Evolutionary conservation across 2,797 vertebrate genomes (phyloP).

Genomic region (Toxotes lorentzi): DNA sequence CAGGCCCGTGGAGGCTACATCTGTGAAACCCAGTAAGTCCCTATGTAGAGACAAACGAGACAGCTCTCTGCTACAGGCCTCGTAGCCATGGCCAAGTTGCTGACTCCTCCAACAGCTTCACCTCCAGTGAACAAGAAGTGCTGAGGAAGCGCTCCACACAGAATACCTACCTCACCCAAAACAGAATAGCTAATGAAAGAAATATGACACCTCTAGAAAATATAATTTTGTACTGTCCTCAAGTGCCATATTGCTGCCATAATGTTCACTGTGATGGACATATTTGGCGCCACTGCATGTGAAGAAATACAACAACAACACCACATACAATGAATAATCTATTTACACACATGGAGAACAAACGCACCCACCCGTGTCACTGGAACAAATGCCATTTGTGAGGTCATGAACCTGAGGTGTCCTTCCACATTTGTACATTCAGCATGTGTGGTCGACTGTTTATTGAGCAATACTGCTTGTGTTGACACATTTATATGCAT

Average conservation of each 20-base stretch:
- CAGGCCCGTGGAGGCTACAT: slow-evolving; percentile 38
- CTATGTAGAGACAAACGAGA: slow-evolving; percentile 64
- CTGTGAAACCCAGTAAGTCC: slow-evolving; percentile 42
- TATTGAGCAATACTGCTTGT: slow-evolving; percentile 36
- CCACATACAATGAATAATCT: slow-evolving; percentile 27
- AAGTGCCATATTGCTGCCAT: neutral
- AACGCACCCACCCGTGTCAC: slow-evolving; percentile 23
- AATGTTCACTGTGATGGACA: neutral
- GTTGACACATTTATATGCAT: slow-evolving; percentile 31
- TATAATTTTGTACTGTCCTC: too few relatives aligned
- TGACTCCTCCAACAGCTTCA: slow-evolving; percentile 65
- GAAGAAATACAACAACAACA: slow-evolving; percentile 18
- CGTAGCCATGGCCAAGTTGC: slow-evolving; percentile 57
- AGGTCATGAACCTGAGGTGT: slow-evolving; percentile 45
- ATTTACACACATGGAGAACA: slow-evolving; percentile 15
- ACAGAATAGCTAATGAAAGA: slow-evolving; percentile 50
- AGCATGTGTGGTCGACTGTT: slow-evolving; percentile 22
- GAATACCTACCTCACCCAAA: slow-evolving; percentile 36
- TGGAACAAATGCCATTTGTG: slow-evolving; percentile 43
- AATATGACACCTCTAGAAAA: slow-evolving; percentile 37
- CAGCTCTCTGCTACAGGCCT: slow-evolving; percentile 52
- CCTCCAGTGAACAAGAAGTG: slow-evolving; percentile 57
- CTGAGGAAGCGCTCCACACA: slow-evolving; percentile 51
- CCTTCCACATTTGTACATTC: slow-evolving; percentile 33
- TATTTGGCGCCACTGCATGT: neutral